Evolutionary conservation across 2,113 vertebrate genomes (phyloP).

Genomic region (Rhadina sibilatrix): DNA sequence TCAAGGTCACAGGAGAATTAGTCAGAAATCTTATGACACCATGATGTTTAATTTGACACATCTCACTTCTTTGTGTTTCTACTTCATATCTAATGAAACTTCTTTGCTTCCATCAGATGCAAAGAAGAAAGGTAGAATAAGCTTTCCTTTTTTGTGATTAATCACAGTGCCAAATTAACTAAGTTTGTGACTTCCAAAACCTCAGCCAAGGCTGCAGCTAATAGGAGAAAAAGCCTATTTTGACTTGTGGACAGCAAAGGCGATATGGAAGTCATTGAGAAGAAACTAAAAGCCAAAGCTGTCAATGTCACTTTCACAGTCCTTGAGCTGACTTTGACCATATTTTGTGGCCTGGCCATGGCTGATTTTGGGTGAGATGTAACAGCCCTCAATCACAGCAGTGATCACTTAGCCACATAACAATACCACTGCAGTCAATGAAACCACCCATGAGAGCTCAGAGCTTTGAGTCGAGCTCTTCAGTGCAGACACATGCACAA

Average conservation of each 20-base stretch:
- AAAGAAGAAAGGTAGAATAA: background rate
- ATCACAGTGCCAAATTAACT: background rate
- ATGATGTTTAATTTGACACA: background rate
- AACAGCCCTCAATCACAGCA: conserved; percentile 1
- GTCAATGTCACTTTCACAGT: conserved; percentile 22
- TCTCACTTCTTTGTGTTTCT: background rate
- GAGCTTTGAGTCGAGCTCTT: background rate
- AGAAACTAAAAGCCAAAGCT: conserved; percentile 16
- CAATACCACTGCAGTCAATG: conserved; percentile 21
- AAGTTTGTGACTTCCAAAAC: background rate
- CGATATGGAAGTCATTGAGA: background rate
- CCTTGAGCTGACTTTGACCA: conserved; percentile 5
- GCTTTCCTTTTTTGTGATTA: background rate
- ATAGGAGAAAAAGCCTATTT: background rate
- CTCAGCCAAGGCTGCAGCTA: background rate
- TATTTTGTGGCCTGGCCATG: conserved; percentile 28
- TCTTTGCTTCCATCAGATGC: background rate
- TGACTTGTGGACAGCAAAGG: background rate
- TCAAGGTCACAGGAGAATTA: background rate
- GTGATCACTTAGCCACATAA: background rate
- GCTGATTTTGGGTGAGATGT: conserved; percentile 35
- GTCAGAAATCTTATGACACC: background rate
- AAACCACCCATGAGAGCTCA: conserved; percentile 13
- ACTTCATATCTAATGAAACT: background rate
- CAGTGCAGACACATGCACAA: background rate